Evolutionary conservation across 2,797 vertebrate species (phyloP), one percentile per base, ranked within the genome.

Genomic region (Limnodromus scolopaceus): DNA sequence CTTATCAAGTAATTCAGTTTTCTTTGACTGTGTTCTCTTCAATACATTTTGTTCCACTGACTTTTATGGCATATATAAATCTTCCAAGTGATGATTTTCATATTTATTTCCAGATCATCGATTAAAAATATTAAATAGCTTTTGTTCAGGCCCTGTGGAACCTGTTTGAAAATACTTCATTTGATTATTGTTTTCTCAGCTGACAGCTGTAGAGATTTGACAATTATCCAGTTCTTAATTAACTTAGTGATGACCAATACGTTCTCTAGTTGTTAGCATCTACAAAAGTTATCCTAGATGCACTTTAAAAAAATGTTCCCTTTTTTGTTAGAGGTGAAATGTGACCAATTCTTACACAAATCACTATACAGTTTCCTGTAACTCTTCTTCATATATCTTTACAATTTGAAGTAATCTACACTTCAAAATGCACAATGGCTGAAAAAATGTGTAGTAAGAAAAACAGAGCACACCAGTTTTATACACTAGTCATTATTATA

Each of bases 41-140:
- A 64, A 79, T 82, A 69, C 1, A 1, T 65, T 72, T 79, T 39
- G 68, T 92, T 93, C 45, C 48, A 51, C 43, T 76, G 79, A 63
- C 39, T 87, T 83, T 93, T 75, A 86, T 38, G 48, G 19, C 32
- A 57, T 16, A n/a, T 53, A 79, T 64, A 87, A 84, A 72, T 84
- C 28, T 92, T 90, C 12, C 53, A 25, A 85, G 36, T 39, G 45
- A 51, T 71, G 4, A 49, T 34, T 74, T 91, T 30, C 32, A 34
- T 45, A 57, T 84, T 58, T 87, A 51, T 80, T 94, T 93, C 30
- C 23, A 84, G 34, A 71, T 53, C 55, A 70, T 0, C 0, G 7
- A 74, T 46, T 46, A 84, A 87, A 96, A 88, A 78, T 84, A 66
- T 38, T 66, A 79, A 92, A 66, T 43, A 30, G 2, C 43, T 46